phyloP scores from a whole-genome alignment of 2,113 vertebrate genomes.

The Cygnus buccinator region DNA sequence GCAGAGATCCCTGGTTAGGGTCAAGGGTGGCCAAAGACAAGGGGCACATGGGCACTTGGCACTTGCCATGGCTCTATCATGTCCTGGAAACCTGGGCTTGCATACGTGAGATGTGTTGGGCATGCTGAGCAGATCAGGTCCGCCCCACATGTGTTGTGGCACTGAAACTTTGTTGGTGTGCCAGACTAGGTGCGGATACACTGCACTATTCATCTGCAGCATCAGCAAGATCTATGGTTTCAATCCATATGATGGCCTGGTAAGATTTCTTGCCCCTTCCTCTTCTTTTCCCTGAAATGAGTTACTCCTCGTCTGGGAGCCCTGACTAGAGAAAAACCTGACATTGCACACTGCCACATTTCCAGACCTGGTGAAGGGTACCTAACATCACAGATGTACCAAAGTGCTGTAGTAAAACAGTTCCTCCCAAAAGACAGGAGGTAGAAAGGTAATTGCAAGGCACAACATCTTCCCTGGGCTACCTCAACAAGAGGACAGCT shows the following conservation, averaged over 20 bases:
- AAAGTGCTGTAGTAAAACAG: background rate
- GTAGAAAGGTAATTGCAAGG: background rate
- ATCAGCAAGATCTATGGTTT: background rate
- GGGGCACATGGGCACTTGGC: rapidly evolving
- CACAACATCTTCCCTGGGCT: background rate
- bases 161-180: background rate
- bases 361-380: background rate
- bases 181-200: rapidly evolving
- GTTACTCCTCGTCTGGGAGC: background rate
- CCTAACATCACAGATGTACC: rapidly evolving
- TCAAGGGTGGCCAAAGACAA: background rate
- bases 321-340: background rate
- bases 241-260: background rate
- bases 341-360: background rate
- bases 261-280: background rate
- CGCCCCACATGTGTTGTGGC: background rate
- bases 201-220: background rate
- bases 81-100: background rate
- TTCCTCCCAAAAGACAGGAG: rapidly evolving
- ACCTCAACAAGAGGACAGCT: background rate
- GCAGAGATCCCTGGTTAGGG: background rate
- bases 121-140: background rate
- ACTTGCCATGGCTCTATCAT: background rate
- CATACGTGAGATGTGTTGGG: too few species aligned
- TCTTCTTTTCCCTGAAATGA: background rate